Percentiles rank a stretch among this genome's conserved stretches.
These are phyloP conservation scores for Subacronicta megacephala DNA, from an alignment of 2,888 invertebrate species.

Conservation along the genomic window DNA sequence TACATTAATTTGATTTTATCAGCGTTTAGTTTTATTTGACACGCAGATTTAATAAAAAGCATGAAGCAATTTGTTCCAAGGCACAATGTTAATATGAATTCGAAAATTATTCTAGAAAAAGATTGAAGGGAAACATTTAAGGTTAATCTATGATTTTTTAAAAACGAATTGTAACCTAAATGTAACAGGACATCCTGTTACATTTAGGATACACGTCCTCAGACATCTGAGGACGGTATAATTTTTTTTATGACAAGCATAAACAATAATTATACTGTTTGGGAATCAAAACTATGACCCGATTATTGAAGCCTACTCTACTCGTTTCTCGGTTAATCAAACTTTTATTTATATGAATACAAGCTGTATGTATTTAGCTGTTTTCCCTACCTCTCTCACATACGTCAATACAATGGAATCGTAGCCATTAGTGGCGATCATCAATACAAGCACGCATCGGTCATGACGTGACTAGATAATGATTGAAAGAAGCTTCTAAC, in stretches of 20 bases:
- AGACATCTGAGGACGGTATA: too few relatives aligned
- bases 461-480: constrained; percentile 67
- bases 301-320: background rate
- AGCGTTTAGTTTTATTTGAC: constrained; percentile 1
- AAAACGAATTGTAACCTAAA: too few relatives aligned
- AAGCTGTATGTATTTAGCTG: background rate
- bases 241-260: too few relatives aligned
- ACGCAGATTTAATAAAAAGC: background rate
- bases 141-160: too few relatives aligned
- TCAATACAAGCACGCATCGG: constrained; percentile 54
- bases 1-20: constrained; percentile 7
- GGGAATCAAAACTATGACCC: too few relatives aligned
- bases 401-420: constrained; percentile 31
- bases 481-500: constrained; percentile 64
- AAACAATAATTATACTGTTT: too few relatives aligned
- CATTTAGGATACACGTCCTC: too few relatives aligned
- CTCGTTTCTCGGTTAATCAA: background rate
- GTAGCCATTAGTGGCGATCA: constrained; percentile 46
- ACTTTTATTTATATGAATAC: too few relatives aligned
- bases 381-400: constrained; percentile 4
- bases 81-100: too few relatives aligned
- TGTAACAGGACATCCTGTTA: too few relatives aligned
- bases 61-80: background rate
- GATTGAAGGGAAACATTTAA: too few relatives aligned
- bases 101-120: too few relatives aligned